Percentiles rank a stretch among this genome's conserved stretches.
Evolutionary conservation across 2,113 vertebrate species (phyloP).

Genomic region (Chauna torquata): DNA sequence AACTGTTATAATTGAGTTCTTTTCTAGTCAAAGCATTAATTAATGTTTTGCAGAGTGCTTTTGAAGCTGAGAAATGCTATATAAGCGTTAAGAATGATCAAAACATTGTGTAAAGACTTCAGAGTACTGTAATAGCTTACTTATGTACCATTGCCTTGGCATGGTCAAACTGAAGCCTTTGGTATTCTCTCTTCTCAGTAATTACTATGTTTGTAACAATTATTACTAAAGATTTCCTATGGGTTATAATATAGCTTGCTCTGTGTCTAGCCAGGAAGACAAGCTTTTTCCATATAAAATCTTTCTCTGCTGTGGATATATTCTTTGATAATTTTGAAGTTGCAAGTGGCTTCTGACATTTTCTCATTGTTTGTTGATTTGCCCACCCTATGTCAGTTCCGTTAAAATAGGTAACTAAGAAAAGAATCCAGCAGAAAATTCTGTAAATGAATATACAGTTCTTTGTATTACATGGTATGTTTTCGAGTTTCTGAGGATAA

Average conservation of each 20-base stretch:
- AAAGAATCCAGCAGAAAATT: neutral
- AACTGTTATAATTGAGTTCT: constrained; percentile 1
- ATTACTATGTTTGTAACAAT: neutral
- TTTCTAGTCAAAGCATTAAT: neutral
- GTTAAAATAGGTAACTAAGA: neutral
- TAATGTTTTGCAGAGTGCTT: constrained; percentile 31
- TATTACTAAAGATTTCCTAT: neutral
- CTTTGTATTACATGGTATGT: neutral
- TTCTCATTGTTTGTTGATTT: neutral
- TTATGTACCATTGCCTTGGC: neutral
- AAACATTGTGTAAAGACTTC: neutral
- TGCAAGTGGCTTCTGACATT: neutral
- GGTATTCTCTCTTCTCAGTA: neutral
- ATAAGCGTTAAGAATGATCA: neutral
- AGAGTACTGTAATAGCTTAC: neutral
- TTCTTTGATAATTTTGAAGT: neutral
- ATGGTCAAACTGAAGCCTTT: neutral
- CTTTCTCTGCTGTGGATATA: neutral
- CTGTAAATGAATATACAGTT: neutral
- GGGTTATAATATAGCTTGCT: neutral
- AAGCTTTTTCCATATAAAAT: neutral
- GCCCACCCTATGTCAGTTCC: neutral
- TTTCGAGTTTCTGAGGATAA: neutral
- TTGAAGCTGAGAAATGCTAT: constrained; percentile 14
- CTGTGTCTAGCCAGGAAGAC: neutral